A percentile compares a stretch with the other conserved stretches of the same genome.
phyloP scores from a whole-genome alignment of 2,113 vertebrate genomes.

The Aspiorhynchus laticeps region DNA sequence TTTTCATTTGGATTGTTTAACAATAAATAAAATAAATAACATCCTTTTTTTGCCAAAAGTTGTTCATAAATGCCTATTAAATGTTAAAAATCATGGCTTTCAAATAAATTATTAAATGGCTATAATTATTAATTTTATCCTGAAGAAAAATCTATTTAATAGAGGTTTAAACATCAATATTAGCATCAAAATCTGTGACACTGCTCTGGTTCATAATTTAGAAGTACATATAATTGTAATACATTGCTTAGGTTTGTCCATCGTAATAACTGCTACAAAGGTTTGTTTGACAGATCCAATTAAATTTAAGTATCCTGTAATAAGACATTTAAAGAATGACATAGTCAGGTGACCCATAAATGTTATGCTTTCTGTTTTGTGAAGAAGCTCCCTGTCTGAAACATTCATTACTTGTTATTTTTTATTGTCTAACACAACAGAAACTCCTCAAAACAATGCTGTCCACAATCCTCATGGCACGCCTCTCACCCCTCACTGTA shows the following conservation, averaged over 20 bases:
- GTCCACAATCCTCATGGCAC: slow-evolving; percentile 58
- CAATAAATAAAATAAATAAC: no score
- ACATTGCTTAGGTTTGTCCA: background rate
- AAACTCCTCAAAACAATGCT: slow-evolving; percentile 55
- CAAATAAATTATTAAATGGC: background rate
- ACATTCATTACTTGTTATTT: background rate
- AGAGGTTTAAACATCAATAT: background rate
- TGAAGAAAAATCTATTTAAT: no score
- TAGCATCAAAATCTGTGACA: background rate
- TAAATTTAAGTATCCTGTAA: background rate
- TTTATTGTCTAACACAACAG: slow-evolving; percentile 54
- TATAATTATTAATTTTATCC: background rate
- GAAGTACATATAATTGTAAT: background rate
- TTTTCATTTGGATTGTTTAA: no score
- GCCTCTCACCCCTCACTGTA: slow-evolving; percentile 64
- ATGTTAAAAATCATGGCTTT: background rate
- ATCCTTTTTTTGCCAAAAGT: no score
- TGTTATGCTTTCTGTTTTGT: background rate
- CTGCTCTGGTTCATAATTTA: background rate
- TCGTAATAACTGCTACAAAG: background rate
- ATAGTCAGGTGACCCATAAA: background rate
- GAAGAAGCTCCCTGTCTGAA: background rate
- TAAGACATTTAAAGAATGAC: background rate
- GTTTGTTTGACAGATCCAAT: background rate
- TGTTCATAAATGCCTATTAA: background rate